Conservation (phyloP, 2,888 invertebrate genomes). For the Cephus pygmeus region DNA sequence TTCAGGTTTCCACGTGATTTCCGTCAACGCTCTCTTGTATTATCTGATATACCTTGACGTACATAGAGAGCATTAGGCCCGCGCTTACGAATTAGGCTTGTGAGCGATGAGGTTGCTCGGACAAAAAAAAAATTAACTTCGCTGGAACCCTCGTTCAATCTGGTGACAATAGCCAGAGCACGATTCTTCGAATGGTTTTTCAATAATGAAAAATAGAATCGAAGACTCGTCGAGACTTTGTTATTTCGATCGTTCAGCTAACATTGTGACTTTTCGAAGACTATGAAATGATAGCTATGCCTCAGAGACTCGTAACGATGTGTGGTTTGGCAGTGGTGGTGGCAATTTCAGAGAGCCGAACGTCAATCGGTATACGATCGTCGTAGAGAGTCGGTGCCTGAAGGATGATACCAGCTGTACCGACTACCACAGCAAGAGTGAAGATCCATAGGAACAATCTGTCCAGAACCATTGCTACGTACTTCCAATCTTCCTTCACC, state of each 20-base stretch:
- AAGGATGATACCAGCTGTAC: constrained; percentile 92
- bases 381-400: constrained; percentile 96
- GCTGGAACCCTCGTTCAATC: too few relatives aligned
- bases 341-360: constrained; percentile 89
- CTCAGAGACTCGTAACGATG: constrained; percentile 67
- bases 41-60: too few relatives aligned
- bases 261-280: not conserved
- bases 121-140: too few relatives aligned
- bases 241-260: not conserved
- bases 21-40: too few relatives aligned
- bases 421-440: constrained; percentile 93
- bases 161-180: too few relatives aligned
- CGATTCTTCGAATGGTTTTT: too few relatives aligned
- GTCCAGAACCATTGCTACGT: constrained; percentile 97
- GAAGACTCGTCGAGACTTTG: not conserved
- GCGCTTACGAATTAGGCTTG: not conserved
- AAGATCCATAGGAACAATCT: constrained; percentile 97
- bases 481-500: constrained; percentile 99
- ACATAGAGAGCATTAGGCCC: not conserved
- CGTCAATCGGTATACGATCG: constrained; percentile 88
- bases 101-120: too few relatives aligned
- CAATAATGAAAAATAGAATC: not conserved
- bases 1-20: too few relatives aligned
- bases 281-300: constrained; percentile 30
- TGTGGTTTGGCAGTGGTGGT: constrained; percentile 89